A percentile compares a stretch with the other conserved stretches of the same genome.
Conservation (phyloP, 2,113 vertebrate species). For the Dicerorhinus sumatrensis region DNA sequence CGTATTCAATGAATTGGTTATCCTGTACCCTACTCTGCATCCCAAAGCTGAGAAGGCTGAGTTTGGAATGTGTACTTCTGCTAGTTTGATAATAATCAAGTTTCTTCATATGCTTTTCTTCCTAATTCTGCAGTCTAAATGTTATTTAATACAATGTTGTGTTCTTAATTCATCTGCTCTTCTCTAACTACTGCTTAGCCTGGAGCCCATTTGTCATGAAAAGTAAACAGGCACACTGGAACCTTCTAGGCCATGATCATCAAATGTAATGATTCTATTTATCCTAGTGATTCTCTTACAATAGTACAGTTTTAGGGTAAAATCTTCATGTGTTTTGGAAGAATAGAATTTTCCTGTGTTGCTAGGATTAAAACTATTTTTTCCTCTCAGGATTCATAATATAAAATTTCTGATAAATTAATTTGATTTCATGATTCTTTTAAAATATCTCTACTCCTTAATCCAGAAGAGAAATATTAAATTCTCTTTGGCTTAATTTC, state of each 20-base stretch:
- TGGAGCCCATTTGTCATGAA: background rate
- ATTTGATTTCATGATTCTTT: background rate
- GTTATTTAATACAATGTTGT: background rate
- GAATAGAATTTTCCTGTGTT: background rate
- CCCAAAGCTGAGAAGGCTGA: background rate
- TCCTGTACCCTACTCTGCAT: background rate
- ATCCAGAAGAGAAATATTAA: background rate
- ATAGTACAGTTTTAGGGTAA: background rate
- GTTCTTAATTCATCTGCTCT: background rate
- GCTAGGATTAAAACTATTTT: background rate
- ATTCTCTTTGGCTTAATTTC: background rate
- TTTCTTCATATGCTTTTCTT: background rate
- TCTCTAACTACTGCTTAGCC: background rate
- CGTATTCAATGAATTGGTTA: background rate
- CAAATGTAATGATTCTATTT: background rate
- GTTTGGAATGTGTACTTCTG: background rate
- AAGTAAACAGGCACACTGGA: background rate
- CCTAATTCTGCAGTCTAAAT: background rate
- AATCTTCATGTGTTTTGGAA: background rate
- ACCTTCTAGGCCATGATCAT: background rate
- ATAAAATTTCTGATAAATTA: slow-evolving; percentile 10
- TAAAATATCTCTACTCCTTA: background rate
- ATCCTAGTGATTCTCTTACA: background rate
- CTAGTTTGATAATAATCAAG: background rate
- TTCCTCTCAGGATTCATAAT: slow-evolving; percentile 7